A percentile compares a stretch with the other conserved stretches of the same genome.
phyloP scores from a whole-genome alignment of 2,888 invertebrate genomes.

The Danaus chrysippus region DNA sequence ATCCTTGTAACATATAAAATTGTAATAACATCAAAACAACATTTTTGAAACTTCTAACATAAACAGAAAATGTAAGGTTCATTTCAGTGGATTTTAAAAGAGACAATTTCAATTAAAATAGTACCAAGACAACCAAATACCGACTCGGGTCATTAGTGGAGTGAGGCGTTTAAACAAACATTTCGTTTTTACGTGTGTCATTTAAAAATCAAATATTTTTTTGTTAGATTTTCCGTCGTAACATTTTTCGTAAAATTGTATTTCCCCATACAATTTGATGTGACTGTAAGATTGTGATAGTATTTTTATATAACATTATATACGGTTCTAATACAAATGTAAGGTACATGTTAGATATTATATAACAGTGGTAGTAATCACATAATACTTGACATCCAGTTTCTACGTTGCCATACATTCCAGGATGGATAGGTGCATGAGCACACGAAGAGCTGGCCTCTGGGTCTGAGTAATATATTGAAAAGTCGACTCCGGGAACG shows the following conservation, averaged over 20 bases:
- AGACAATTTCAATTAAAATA: slow-evolving; percentile 32
- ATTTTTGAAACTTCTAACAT: too few species aligned
- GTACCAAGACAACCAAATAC: slow-evolving; percentile 20
- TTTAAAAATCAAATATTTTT: slow-evolving; percentile 2
- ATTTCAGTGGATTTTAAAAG: slow-evolving; percentile 17
- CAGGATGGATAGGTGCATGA: slow-evolving; percentile 88
- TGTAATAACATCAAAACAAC: not conserved
- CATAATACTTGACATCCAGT: slow-evolving; percentile 87
- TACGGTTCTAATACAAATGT: too few species aligned
- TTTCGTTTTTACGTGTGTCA: slow-evolving; percentile 1
- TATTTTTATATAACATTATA: too few species aligned
- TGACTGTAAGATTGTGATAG: too few species aligned
- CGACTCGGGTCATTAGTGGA: slow-evolving; percentile 20
- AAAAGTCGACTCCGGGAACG: slow-evolving; percentile 88
- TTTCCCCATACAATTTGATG: too few species aligned
- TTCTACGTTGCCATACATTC: slow-evolving; percentile 95
- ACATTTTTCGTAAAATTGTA: not conserved
- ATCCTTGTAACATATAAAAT: too few species aligned
- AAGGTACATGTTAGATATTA: too few species aligned
- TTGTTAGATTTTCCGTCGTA: not conserved
- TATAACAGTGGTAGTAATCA: too few species aligned
- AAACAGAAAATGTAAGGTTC: too few species aligned
- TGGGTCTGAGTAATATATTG: slow-evolving; percentile 86
- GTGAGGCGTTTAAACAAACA: slow-evolving; percentile 4
- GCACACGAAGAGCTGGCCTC: slow-evolving; percentile 88